These are phyloP conservation scores for Microtus montanus DNA, from an alignment of 2,113 vertebrate species.

Conservation along the genomic window DNA sequence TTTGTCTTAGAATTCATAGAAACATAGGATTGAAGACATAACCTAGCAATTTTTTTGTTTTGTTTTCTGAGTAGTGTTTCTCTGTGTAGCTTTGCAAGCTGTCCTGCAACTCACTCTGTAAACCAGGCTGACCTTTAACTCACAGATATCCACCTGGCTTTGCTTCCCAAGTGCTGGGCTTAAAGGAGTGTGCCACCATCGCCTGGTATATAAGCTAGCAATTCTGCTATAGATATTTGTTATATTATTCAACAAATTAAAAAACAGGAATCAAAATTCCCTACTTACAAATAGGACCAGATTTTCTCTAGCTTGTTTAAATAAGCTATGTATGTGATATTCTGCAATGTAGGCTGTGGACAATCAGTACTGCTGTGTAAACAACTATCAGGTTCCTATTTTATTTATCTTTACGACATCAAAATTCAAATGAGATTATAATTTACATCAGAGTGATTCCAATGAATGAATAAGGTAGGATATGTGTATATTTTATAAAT, in stretches of 20 bases:
- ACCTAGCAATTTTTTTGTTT: background rate
- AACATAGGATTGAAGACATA: background rate
- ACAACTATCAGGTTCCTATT: background rate
- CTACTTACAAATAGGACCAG: background rate
- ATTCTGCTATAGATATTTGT: background rate
- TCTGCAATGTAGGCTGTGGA: background rate
- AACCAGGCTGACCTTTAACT: too few species aligned
- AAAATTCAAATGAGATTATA: constrained; percentile 10
- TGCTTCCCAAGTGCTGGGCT: too few species aligned
- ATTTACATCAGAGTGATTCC: background rate
- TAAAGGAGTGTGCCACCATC: too few species aligned
- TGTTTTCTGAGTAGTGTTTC: too few species aligned
- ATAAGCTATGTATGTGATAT: background rate
- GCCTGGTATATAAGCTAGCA: background rate
- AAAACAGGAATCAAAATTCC: background rate
- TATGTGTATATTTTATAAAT: background rate
- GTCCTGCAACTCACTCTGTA: too few species aligned
- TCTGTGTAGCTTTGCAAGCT: too few species aligned
- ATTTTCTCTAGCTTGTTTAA: background rate
- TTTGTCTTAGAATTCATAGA: background rate
- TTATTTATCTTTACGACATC: background rate
- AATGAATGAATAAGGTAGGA: background rate
- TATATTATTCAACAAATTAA: background rate
- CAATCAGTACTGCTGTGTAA: background rate
- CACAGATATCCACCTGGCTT: too few species aligned